Conservation (phyloP, 2,888 invertebrate species). For the Neoaliturus tenellus region DNA sequence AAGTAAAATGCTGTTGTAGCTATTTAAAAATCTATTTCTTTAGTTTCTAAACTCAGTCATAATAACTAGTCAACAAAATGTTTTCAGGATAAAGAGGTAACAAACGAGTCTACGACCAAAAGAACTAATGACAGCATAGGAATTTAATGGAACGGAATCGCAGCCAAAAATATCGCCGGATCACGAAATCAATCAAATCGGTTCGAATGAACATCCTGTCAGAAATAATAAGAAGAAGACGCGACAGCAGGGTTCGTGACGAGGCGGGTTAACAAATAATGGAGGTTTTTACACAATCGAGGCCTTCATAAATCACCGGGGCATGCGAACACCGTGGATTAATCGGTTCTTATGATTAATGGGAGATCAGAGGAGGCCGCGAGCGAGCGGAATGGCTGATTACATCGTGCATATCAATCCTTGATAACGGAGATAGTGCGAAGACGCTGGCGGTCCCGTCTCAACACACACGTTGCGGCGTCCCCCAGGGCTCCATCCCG, state of each 20-base stretch:
- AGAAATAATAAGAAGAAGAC: conserved; percentile 16
- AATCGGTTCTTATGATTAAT: conserved; percentile 29
- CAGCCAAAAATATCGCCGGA: background rate
- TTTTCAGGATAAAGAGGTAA: too few relatives aligned
- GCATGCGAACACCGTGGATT: conserved; percentile 40
- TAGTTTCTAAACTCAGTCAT: too few relatives aligned
- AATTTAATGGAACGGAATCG: too few relatives aligned
- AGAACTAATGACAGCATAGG: too few relatives aligned
- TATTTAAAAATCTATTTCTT: too few relatives aligned
- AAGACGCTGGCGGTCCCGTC: background rate
- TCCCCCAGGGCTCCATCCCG: background rate
- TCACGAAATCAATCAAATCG: background rate
- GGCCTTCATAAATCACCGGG: conserved; percentile 8
- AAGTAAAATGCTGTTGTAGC: too few relatives aligned
- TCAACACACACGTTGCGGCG: background rate
- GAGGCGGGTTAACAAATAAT: conserved; percentile 23
- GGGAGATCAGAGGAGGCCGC: conserved; percentile 27
- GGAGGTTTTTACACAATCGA: conserved; percentile 40
- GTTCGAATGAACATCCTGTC: background rate
- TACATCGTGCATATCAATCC: conserved; percentile 33
- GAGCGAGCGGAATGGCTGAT: conserved; percentile 31
- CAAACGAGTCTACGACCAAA: too few relatives aligned
- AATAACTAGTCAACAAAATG: too few relatives aligned
- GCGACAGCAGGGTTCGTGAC: conserved; percentile 11
- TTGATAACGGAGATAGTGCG: conserved; percentile 1